Evolutionary conservation across 2,888 invertebrate species (phyloP).

Genomic region (Malachius bipustulatus): DNA sequence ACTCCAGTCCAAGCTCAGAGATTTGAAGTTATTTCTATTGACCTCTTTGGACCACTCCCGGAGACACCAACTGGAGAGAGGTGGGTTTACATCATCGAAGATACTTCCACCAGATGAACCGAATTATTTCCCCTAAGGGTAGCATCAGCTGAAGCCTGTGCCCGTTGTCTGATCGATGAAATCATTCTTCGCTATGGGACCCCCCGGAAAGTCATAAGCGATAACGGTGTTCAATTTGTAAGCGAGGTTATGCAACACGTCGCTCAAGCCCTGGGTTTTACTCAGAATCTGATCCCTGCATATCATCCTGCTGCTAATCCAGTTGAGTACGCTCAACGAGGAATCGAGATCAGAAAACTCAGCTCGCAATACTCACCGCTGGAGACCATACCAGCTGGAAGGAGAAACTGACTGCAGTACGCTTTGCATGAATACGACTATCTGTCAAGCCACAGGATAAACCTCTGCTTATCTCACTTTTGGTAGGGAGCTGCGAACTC

Average conservation of each 20-base stretch:
- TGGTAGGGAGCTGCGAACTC: slow-evolving; percentile 26
- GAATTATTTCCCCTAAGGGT: slow-evolving; percentile 19
- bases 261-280: slow-evolving; percentile 21
- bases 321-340: slow-evolving; percentile 20
- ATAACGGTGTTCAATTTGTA: slow-evolving; percentile 31
- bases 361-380: slow-evolving; percentile 24
- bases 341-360: slow-evolving; percentile 27
- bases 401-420: too few relatives aligned
- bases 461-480: slow-evolving; percentile 28
- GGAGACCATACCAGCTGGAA: slow-evolving; percentile 26
- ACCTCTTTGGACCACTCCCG: slow-evolving; percentile 25
- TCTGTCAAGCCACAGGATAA: slow-evolving; percentile 22
- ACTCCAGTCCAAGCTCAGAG: slow-evolving; percentile 19
- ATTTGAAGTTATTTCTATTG: slow-evolving; percentile 23
- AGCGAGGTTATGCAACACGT: slow-evolving; percentile 31
- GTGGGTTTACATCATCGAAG: slow-evolving; percentile 23
- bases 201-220: slow-evolving; percentile 26
- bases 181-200: slow-evolving; percentile 26
- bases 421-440: slow-evolving; percentile 31
- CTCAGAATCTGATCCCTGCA: slow-evolving; percentile 21
- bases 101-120: slow-evolving; percentile 22
- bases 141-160: slow-evolving; percentile 22
- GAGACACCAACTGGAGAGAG: slow-evolving; percentile 12
- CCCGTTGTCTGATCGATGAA: slow-evolving; percentile 20
- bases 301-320: slow-evolving; percentile 21